Conservation (phyloP, 2,797 vertebrate genomes). For the Notolabrus celidotus region DNA sequence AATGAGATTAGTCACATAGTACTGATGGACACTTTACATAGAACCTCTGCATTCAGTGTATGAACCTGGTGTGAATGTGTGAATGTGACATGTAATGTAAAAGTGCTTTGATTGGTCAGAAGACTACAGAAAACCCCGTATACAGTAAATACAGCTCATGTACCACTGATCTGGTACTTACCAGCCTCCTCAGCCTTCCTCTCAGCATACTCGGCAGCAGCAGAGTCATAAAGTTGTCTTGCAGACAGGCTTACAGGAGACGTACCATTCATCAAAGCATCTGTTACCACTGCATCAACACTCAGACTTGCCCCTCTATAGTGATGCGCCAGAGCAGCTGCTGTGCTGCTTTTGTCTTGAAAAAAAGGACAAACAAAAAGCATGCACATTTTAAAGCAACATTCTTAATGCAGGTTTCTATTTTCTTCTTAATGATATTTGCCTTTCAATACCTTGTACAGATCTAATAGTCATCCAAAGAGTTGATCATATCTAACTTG, state of each 20-base stretch:
- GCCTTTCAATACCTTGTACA: not conserved
- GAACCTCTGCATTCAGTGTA: no score
- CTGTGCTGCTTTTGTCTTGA: conserved; percentile 84
- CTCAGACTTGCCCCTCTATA: conserved; percentile 84
- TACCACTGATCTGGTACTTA: conserved; percentile 60
- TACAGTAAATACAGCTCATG: no score
- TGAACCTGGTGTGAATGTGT: no score
- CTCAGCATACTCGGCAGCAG: conserved; percentile 72
- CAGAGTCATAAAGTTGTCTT: conserved; percentile 82
- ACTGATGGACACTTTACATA: no score
- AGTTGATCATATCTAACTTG: not conserved
- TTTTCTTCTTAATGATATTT: not conserved
- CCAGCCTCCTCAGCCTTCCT: conserved; percentile 75
- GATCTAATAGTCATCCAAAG: not conserved
- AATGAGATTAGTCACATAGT: no score
- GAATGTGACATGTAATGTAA: no score
- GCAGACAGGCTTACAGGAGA: conserved; percentile 78
- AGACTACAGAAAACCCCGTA: no score
- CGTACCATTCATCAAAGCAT: conserved; percentile 80
- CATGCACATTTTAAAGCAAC: not conserved
- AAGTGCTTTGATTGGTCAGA: no score
- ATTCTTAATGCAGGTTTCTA: not conserved
- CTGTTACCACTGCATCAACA: conserved; percentile 85
- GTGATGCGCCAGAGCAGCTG: conserved; percentile 80
- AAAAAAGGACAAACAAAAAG: conserved; percentile 1